Percentiles rank a stretch among this genome's conserved stretches.
Conservation (phyloP, 2,113 vertebrate genomes). For the Chaetorhynchus papuensis region DNA sequence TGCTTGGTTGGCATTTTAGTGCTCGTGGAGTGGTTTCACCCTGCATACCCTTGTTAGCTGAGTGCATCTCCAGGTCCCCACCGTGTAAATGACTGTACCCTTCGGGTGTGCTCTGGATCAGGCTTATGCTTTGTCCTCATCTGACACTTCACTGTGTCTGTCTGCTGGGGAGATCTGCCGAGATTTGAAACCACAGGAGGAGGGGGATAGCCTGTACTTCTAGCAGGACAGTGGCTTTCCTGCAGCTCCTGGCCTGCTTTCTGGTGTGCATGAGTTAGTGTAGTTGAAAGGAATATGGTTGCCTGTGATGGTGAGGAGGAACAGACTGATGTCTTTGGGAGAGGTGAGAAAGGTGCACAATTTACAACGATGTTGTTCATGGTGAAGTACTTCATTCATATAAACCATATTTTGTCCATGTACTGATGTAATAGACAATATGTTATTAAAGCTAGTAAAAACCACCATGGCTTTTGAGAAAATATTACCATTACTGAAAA, state of each 20-base stretch:
- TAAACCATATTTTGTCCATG: neutral
- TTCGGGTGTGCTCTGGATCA: neutral
- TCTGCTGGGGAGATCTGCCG: neutral
- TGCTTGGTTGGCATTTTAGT: neutral
- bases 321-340: neutral
- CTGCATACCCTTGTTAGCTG: neutral
- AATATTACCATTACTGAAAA: constrained; percentile 31
- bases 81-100: too few relatives aligned
- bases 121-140: neutral
- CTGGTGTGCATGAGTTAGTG: neutral
- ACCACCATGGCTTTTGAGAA: neutral
- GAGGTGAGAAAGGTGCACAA: neutral
- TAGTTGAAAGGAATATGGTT: neutral
- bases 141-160: neutral
- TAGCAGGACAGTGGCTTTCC: neutral
- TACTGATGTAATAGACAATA: neutral
- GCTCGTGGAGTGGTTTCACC: neutral
- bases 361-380: neutral
- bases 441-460: constrained; percentile 18
- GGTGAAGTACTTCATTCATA: neutral
- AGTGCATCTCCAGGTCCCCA: neutral
- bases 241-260: neutral
- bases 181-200: neutral
- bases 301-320: neutral
- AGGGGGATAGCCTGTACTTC: neutral